Conservation (phyloP, 2,888 invertebrate species). For the Balanococcus diminutus region DNA sequence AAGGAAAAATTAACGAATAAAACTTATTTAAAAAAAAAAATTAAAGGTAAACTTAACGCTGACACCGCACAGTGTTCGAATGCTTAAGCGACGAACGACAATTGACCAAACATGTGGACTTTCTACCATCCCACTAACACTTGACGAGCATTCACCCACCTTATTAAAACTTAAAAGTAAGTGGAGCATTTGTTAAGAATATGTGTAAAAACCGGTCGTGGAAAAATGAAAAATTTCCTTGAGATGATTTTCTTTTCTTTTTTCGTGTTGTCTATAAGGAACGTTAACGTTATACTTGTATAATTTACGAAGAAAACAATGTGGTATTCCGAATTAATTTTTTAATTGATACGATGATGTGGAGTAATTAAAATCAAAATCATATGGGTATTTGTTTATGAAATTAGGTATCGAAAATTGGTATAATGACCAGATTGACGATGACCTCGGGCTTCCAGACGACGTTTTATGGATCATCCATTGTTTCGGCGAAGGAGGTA, state of each 20-base stretch:
- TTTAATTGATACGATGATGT: neutral
- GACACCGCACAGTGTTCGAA: neutral
- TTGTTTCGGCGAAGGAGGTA: neutral
- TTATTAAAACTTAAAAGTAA: slow-evolving; percentile 19
- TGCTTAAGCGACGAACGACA: slow-evolving; percentile 7
- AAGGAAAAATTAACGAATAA: neutral
- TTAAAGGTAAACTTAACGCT: neutral
- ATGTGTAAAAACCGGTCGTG: slow-evolving; percentile 17
- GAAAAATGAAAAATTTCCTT: slow-evolving; percentile 37
- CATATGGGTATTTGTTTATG: neutral
- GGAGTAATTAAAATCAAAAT: neutral
- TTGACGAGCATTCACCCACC: slow-evolving; percentile 23
- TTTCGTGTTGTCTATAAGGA: slow-evolving; percentile 1
- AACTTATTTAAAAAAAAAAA: neutral
- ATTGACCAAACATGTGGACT: slow-evolving; percentile 48
- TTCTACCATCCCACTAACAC: slow-evolving; percentile 47
- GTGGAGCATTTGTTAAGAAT: slow-evolving; percentile 11
- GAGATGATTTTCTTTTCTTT: slow-evolving; percentile 8
- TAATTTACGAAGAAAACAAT: neutral
- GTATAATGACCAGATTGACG: neutral
- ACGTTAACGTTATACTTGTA: no score
- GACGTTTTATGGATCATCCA: neutral
- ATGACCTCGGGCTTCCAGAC: neutral
- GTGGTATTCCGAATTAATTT: neutral
- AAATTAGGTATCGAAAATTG: neutral